Conservation (phyloP, 2,888 invertebrate genomes). For the Litoditis marina region DNA sequence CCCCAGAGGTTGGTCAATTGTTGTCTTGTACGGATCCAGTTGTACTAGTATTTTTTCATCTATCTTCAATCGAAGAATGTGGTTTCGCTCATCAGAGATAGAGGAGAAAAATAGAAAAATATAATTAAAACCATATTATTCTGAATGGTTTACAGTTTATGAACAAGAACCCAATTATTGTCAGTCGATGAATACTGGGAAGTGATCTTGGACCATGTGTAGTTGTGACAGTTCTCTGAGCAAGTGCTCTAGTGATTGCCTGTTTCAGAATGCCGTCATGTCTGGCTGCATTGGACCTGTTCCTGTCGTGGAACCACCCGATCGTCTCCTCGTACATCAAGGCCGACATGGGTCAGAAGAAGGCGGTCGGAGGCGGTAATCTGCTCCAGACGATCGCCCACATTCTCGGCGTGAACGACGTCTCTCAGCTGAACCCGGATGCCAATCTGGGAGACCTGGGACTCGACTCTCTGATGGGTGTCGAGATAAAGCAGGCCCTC, state of each 20-base stretch:
- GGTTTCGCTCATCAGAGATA: no score
- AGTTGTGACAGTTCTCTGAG: no score
- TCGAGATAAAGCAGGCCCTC: slow-evolving; percentile 80
- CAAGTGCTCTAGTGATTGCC: no score
- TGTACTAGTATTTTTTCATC: no score
- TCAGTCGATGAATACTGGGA: no score
- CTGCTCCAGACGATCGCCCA: slow-evolving; percentile 61
- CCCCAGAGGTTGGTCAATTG: slow-evolving; percentile 79
- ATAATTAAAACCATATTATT: not conserved
- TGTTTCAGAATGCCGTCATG: slow-evolving; percentile 78
- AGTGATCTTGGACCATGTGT: no score
- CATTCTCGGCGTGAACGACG: slow-evolving; percentile 77
- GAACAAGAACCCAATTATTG: no score
- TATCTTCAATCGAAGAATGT: no score
- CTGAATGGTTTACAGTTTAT: no score
- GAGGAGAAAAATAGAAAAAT: not conserved
- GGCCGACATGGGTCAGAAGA: slow-evolving; percentile 57
- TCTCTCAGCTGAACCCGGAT: slow-evolving; percentile 74
- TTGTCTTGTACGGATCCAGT: no score
- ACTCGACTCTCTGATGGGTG: slow-evolving; percentile 97
- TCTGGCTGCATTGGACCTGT: slow-evolving; percentile 79
- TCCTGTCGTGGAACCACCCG: slow-evolving; percentile 78
- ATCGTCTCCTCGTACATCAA: slow-evolving; percentile 62
- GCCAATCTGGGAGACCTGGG: slow-evolving; percentile 87
- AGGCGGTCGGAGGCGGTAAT: slow-evolving; percentile 63